Evolutionary conservation across 1,140 invertebrate species (phyloP).

Genomic region (Chlorops oryzae): DNA sequence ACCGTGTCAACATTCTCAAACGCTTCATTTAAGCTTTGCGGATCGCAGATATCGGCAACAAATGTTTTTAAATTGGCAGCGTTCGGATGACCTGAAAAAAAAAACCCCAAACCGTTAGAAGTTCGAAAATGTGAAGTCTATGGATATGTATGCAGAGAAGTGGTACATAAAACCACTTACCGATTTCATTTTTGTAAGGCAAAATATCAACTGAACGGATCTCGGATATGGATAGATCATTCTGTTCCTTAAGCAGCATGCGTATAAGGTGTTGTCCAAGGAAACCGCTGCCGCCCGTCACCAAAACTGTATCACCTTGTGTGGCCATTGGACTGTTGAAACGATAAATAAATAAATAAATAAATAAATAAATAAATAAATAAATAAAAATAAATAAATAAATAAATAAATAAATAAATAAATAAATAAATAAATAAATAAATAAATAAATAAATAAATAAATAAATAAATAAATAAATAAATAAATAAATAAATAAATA

Average conservation of each 20-base stretch:
- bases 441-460: too few relatives aligned
- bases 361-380: background rate
- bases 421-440: too few relatives aligned
- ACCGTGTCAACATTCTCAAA: conserved; percentile 55
- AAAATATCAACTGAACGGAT: conserved; percentile 58
- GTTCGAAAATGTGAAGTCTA: too few relatives aligned
- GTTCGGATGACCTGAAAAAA: conserved; percentile 39
- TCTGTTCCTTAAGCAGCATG: conserved; percentile 50
- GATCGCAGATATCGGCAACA: conserved; percentile 51
- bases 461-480: too few relatives aligned
- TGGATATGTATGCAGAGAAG: too few relatives aligned
- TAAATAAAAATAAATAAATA: conserved; percentile 1
- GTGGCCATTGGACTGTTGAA: too few relatives aligned
- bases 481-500: too few relatives aligned
- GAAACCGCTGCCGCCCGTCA: conserved; percentile 58
- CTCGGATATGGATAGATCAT: conserved; percentile 50
- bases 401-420: background rate
- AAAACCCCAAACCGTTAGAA: conserved; percentile 3
- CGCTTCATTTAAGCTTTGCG: conserved; percentile 45
- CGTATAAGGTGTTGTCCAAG: conserved; percentile 61
- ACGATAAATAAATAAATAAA: background rate
- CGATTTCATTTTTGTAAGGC: conserved; percentile 53
- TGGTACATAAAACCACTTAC: too few relatives aligned
- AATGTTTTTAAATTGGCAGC: conserved; percentile 46
- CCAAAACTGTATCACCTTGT: conserved; percentile 36